These are phyloP conservation scores for Elysia chlorotica DNA, from an alignment of 1,140 invertebrate genomes.

Conservation along the genomic window DNA sequence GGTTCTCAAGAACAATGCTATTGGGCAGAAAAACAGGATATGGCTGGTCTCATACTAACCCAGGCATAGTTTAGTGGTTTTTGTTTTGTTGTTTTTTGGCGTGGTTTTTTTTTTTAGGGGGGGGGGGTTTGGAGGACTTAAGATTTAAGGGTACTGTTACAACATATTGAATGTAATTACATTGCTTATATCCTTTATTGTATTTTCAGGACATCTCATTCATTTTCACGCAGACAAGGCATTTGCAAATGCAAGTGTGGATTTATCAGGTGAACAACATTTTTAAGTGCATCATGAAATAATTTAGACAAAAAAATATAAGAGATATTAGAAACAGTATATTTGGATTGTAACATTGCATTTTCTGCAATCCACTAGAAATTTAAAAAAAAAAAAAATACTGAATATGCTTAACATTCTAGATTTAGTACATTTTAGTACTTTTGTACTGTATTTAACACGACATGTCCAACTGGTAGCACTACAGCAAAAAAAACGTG, in stretches of 20 bases:
- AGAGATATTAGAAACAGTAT: background rate
- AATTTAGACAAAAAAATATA: background rate
- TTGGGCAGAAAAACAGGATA: background rate
- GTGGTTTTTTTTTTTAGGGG: too few relatives aligned
- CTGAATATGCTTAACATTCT: background rate
- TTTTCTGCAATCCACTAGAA: background rate
- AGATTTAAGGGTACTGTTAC: background rate
- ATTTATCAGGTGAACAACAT: constrained; percentile 4
- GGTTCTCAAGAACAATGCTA: too few relatives aligned
- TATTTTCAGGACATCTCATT: constrained; percentile 42
- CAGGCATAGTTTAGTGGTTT: background rate
- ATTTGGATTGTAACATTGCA: background rate
- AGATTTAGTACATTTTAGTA: too few relatives aligned
- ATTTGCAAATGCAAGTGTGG: constrained; percentile 16
- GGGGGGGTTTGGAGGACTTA: too few relatives aligned
- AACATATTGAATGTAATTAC: background rate
- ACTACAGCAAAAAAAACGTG: too few relatives aligned
- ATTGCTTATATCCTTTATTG: background rate
- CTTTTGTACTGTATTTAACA: too few relatives aligned
- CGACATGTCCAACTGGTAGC: background rate
- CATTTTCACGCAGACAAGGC: constrained; percentile 41
- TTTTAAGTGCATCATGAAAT: background rate
- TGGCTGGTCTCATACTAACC: background rate
- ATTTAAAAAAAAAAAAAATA: too few relatives aligned
- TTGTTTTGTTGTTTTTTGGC: background rate